Percentiles rank a stretch among this genome's conserved stretches.
These are phyloP conservation scores for Bolborhynchus lineola DNA, from an alignment of 2,113 vertebrate species.

Conservation along the genomic window DNA sequence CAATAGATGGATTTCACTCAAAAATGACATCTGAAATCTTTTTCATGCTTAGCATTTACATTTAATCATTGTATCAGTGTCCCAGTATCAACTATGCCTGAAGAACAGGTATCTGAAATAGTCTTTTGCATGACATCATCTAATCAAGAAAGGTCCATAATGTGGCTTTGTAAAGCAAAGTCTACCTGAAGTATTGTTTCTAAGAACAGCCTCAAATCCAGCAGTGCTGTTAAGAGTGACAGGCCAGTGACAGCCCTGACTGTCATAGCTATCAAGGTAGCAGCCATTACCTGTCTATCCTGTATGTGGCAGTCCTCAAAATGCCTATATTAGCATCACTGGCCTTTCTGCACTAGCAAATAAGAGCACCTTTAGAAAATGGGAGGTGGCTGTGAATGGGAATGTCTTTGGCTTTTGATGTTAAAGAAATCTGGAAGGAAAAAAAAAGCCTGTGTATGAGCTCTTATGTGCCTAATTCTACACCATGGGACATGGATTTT, in stretches of 20 bases:
- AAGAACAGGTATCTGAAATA: background rate
- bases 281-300: background rate
- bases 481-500: background rate
- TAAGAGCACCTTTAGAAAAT: background rate
- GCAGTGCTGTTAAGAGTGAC: background rate
- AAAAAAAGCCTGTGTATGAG: fast-evolving
- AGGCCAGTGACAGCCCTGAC: background rate
- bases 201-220: background rate
- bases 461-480: background rate
- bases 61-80: background rate
- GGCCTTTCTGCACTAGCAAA: background rate
- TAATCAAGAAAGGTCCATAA: background rate
- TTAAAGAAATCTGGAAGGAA: background rate
- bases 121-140: background rate
- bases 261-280: background rate
- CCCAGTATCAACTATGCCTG: background rate
- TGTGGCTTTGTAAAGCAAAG: background rate
- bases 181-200: background rate
- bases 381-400: background rate
- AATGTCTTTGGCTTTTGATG: background rate
- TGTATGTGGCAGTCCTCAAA: background rate
- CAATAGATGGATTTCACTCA: background rate
- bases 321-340: background rate
- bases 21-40: background rate
- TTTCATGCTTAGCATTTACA: background rate